phyloP scores from a whole-genome alignment of 1,140 invertebrate genomes.

The Teleogryllus occipitalis region DNA sequence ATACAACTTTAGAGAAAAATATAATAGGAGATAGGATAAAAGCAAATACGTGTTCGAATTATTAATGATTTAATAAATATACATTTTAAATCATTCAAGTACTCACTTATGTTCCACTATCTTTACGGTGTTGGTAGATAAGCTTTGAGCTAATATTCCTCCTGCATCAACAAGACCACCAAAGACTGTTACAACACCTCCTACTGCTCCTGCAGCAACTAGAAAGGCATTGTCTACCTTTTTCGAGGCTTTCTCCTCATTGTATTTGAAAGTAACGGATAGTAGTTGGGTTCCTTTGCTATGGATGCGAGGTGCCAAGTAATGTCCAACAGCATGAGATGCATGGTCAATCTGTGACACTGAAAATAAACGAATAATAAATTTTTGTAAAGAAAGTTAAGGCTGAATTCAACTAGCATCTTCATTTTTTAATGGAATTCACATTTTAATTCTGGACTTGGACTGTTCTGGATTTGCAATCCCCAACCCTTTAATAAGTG shows the following conservation, averaged over 20 bases:
- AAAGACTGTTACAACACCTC: conserved; percentile 59
- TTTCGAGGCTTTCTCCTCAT: conserved; percentile 43
- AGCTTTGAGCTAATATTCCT: conserved; percentile 48
- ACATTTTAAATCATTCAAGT: conserved; percentile 8
- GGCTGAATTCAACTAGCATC: no score
- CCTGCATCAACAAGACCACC: conserved; percentile 55
- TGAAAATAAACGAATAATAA: conserved; percentile 25
- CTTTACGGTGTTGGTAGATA: conserved; percentile 60
- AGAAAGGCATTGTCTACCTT: conserved; percentile 53
- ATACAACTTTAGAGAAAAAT: no score
- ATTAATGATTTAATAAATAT: no score
- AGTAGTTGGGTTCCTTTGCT: conserved; percentile 50
- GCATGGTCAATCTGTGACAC: conserved; percentile 55
- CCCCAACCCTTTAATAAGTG: no score
- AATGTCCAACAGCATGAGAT: conserved; percentile 49
- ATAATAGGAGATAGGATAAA: no score
- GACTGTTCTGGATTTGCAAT: no score
- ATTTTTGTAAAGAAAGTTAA: no score
- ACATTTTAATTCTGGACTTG: no score
- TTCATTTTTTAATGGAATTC: no score
- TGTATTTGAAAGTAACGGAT: conserved; percentile 42
- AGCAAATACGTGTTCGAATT: no score
- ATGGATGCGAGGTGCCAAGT: conserved; percentile 56
- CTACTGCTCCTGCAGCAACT: conserved; percentile 56
- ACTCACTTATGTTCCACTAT: conserved; percentile 59